Evolutionary conservation across 2,888 invertebrate genomes (phyloP).

Genomic region (Leucania comma): DNA sequence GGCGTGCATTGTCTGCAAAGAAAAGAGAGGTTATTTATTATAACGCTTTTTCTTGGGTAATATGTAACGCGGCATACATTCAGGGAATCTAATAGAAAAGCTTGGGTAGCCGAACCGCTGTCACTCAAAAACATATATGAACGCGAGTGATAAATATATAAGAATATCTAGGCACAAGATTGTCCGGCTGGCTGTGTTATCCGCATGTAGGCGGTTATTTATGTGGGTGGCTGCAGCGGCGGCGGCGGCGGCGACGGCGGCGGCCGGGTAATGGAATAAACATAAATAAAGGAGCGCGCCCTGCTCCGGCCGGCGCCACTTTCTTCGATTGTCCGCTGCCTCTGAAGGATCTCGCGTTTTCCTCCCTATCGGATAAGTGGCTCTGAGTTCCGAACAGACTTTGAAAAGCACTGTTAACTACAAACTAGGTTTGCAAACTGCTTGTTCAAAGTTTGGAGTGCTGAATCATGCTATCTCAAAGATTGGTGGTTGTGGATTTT

Average conservation of each 20-base stretch:
- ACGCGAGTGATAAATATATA: slow-evolving; percentile 31
- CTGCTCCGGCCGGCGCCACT: slow-evolving; percentile 54
- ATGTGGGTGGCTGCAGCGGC: slow-evolving; percentile 63
- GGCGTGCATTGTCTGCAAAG: slow-evolving; percentile 60
- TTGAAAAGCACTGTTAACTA: slow-evolving; percentile 38
- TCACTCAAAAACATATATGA: slow-evolving; percentile 52
- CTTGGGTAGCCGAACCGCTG: slow-evolving; percentile 42
- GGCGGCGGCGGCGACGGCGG: slow-evolving; percentile 59
- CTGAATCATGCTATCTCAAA: slow-evolving; percentile 12
- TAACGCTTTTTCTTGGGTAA: slow-evolving; percentile 21
- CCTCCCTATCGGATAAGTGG: slow-evolving; percentile 47
- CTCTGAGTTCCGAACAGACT: slow-evolving; percentile 33
- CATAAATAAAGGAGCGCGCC: slow-evolving; percentile 66
- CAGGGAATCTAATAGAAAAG: slow-evolving; percentile 38
- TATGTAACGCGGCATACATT: slow-evolving; percentile 23
- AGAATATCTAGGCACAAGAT: slow-evolving; percentile 51
- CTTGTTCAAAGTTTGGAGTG: slow-evolving; percentile 34
- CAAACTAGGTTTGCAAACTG: slow-evolving; percentile 40
- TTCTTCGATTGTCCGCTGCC: slow-evolving; percentile 42
- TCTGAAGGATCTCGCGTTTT: slow-evolving; percentile 48
- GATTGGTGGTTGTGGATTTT: slow-evolving; percentile 1
- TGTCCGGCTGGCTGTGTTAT: slow-evolving; percentile 62
- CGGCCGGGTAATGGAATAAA: slow-evolving; percentile 62
- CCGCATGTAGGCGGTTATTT: slow-evolving; percentile 66
- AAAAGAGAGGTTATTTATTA: slow-evolving; percentile 47